Base-by-base conservation (phyloP, 2,113 vertebrate genomes). In the Dicerorhinus sumatrensis region DNA sequence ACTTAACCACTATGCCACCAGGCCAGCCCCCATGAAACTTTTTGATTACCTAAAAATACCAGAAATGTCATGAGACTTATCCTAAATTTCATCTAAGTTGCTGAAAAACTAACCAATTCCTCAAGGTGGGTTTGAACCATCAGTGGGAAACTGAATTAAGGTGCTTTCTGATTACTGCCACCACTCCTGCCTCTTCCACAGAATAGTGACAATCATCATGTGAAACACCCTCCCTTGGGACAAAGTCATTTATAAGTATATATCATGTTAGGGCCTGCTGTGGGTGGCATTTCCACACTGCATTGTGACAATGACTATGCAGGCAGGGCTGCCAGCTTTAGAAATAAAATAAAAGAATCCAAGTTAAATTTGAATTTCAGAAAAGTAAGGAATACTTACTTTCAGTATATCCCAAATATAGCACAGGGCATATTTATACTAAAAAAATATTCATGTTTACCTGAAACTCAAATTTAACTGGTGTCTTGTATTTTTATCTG, bases 391-490 rank as follows among this genome's bases (percentile, higher is more conserved):
- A 69, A 75, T 58, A 62, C 1, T 42, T 80, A 72, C 6, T 54
- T 67, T 77, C 27, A 75, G 4, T 83, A 14, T 89, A 69, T 46
- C 31, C 33, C 29, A 51, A 73, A n/a, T 21, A 92, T 18, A 94
- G 9, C 13, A 62, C 5, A 18, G 2, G 4, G 42, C 2, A 70
- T 62, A 73, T 3, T 73, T 58, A 58, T 13, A 33, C 11, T 25
- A 87, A 86, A 91, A 56, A 56, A 70, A 86, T 67, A 29, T 11
- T 56, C 9, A 36, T 81, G 17, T 67, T 84, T 94, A 67, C 54
- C 2, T 76, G 48, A 85, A 97, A 90, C n/a, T 89, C 62, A 83
- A 77, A 48, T 81, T 92, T 92, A 75, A 46, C 16, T 25, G 1
- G 17, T 29, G 1, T 51, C 12, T 42, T 73, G 0, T 77, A 56